Evolutionary conservation across 2,888 invertebrate species (phyloP).

Genomic region (Brachypterus glaber): DNA sequence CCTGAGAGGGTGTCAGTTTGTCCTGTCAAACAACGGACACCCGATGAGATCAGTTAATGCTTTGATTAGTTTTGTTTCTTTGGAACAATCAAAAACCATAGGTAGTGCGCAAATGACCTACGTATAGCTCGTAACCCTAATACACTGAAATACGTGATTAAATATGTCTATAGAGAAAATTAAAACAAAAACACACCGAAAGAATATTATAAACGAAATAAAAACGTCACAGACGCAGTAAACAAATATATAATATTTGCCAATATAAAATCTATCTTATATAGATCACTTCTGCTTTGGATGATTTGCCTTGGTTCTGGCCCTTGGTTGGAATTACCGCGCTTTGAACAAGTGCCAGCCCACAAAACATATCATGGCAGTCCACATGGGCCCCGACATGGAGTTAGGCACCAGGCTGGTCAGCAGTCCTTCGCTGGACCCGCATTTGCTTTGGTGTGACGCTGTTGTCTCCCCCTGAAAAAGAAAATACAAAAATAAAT

Average conservation of each 20-base stretch:
- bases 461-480: not conserved
- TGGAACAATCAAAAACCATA: constrained; percentile 34
- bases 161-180: constrained; percentile 26
- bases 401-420: constrained; percentile 45
- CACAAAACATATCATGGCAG: constrained; percentile 52
- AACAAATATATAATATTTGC: too few relatives aligned
- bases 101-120: constrained; percentile 20
- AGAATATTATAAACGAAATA: constrained; percentile 27
- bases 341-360: constrained; percentile 53
- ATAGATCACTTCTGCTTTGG: constrained; percentile 1
- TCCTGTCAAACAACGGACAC: constrained; percentile 8
- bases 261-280: too few relatives aligned
- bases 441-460: too few relatives aligned
- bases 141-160: constrained; percentile 30
- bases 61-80: constrained; percentile 41
- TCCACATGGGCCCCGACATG: constrained; percentile 38
- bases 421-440: constrained; percentile 41
- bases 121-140: constrained; percentile 17
- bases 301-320: not conserved
- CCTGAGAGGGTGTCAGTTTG: constrained; percentile 36
- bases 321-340: constrained; percentile 41
- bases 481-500: constrained; percentile 14
- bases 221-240: too few relatives aligned
- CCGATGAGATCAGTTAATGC: constrained; percentile 40
- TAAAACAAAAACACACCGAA: constrained; percentile 36